Evolutionary conservation across 2,888 invertebrate genomes (phyloP), one percentile per base, ranked within the genome.

Genomic region (Drosophila mulleri): DNA sequence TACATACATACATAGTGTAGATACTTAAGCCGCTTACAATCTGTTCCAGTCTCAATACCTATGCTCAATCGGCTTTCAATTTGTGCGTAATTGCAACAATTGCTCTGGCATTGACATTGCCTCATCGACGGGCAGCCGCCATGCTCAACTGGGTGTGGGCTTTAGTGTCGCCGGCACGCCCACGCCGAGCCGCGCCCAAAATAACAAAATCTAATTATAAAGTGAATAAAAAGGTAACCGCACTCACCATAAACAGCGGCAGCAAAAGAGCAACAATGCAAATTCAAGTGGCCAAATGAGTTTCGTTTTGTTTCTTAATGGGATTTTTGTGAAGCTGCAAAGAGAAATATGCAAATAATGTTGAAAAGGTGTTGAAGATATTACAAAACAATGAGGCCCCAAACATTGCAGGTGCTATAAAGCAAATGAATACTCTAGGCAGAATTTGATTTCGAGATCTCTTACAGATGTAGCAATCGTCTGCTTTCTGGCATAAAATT

Each of bases 61-160:
- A 20, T 60, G 35, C 64, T 67, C 65, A 73, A 76, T 67, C 53
- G 32, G 37, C 52, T 60, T 60, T 60, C 41, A 58, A 62, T 60
- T 57, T 47, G 45, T 48, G 39, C 67, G 60, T 68, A 65, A 80
- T 71, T 58, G 67, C 64, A 81, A 45, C 41, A 65, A 35, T 41
- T 59, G 23, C 35, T 45, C 64, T 82, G 86, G 70, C 89, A 89
- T 86, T 86, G 86, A 88, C 85, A 89, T 82, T 88, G 83, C 89
- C 75, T 75, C 80, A 82, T 78, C 78, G 73, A 42, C 42, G n/a
- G 53, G 3, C 52, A 0, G 52, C 20, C 50, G 42, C 64, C 80
- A 50, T 70, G 81, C 69, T 80, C 67, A 68, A 14, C 61, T 70
- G 77, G 83, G 88, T 39, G 86, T 80, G 88, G 71, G 77, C 62